Percentiles rank a stretch among this genome's conserved stretches.
Evolutionary conservation across 92 coral and sea anemone genomes (phyloP).

Genomic region (Porites rus): DNA sequence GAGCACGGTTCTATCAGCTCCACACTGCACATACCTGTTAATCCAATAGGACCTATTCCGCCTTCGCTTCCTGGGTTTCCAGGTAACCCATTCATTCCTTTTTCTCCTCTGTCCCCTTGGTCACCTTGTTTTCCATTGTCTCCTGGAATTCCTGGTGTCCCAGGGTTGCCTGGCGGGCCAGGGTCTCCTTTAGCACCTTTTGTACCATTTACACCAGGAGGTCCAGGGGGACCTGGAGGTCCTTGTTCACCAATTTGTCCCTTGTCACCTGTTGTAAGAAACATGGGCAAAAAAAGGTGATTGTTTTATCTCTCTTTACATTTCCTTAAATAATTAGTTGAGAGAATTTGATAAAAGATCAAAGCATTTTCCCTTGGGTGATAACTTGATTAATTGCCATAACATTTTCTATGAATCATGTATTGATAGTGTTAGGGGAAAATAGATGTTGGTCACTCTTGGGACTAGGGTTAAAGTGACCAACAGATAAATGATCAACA

Average conservation of each 20-base stretch:
- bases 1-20: too few relatives aligned
- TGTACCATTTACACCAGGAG: conserved; percentile 50
- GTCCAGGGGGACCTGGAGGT: conserved; percentile 31
- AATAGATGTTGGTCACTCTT: too few relatives aligned
- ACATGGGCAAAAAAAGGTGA: not conserved
- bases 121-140: conserved; percentile 53
- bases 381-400: too few relatives aligned
- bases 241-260: conserved; percentile 40
- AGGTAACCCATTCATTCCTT: conserved; percentile 58
- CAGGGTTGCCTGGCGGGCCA: conserved; percentile 54
- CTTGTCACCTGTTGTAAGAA: conserved; percentile 34
- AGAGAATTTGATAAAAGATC: too few relatives aligned
- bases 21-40: conserved; percentile 8
- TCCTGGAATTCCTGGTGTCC: conserved; percentile 58
- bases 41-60: conserved; percentile 4
- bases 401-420: too few relatives aligned
- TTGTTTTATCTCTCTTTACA: too few relatives aligned
- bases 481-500: too few relatives aligned
- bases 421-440: too few relatives aligned
- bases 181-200: conserved; percentile 43
- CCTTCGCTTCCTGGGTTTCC: conserved; percentile 66
- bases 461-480: too few relatives aligned
- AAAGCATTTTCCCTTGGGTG: too few relatives aligned
- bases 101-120: conserved; percentile 54
- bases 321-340: too few relatives aligned